phyloP scores from a whole-genome alignment of 2,113 vertebrate species.

The Cranoglanis bouderius region DNA sequence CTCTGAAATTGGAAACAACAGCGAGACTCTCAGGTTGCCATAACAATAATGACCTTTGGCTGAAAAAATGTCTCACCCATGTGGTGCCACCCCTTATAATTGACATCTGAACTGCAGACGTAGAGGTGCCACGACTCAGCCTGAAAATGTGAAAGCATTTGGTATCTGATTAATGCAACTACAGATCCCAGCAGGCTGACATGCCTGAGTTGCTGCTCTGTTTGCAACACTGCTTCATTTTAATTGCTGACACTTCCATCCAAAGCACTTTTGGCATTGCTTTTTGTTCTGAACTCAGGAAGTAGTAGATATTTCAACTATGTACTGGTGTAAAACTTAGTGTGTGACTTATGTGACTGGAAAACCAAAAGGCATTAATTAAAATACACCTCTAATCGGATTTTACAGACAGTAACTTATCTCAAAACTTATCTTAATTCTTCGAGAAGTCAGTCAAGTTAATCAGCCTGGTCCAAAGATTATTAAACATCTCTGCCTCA shows the following conservation, averaged over 20 bases:
- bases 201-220: conserved; percentile 39
- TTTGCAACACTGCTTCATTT: conserved; percentile 37
- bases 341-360: conserved; percentile 3
- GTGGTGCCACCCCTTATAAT: conserved; percentile 42
- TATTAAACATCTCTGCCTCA: not conserved
- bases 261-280: conserved; percentile 24
- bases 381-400: not conserved
- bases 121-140: not conserved
- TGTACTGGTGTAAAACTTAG: not conserved
- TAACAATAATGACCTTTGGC: conserved; percentile 45
- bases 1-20: conserved; percentile 29
- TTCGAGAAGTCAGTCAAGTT: not conserved
- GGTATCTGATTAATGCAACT: conserved; percentile 39
- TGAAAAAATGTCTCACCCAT: conserved; percentile 36
- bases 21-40: conserved; percentile 38
- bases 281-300: not conserved
- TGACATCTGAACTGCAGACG: conserved; percentile 40
- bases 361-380: not conserved
- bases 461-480: not conserved
- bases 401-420: conserved; percentile 7
- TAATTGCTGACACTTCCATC: conserved; percentile 36
- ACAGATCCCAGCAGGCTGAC: conserved; percentile 26
- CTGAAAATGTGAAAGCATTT: conserved; percentile 7
- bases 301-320: not conserved
- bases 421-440: not conserved